Evolutionary conservation across 1,140 invertebrate species (phyloP), one percentile per base, ranked within the genome.

Genomic region (Pogonomyrmex californicus): DNA sequence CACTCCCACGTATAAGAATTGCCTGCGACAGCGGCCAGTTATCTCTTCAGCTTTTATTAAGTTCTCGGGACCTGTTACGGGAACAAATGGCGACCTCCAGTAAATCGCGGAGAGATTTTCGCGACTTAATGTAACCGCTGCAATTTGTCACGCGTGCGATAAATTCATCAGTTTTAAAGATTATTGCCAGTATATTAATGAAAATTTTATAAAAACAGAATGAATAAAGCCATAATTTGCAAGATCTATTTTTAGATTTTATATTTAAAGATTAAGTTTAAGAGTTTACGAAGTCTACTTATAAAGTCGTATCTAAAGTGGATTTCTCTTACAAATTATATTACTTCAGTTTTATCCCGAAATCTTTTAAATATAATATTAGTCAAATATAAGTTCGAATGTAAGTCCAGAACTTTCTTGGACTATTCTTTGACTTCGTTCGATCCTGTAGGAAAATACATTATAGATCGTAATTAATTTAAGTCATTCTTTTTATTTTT

Each of bases 1-100:
- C 91, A 93, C 92, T 86, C 92, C 92, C 92, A 94, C 94, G 90
- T 56, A 51, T 91, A 86, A 91, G 86, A 71, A 88, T 90, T 81
- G 90, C 33, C 41, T 78, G 63, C 85, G 87, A 90, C 88, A 88
- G 88, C 87, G 87, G 83, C 88, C 91, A 88, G 86, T 88, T 88
- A 70, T 62, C 30, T 63, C 51, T 33, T 44, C 58, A 33, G 70
- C 44, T 79, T 14, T 71, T 47, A 23, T 82, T 70, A 41, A 23
- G 30, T n/a, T 56, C 23, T 9, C 49, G 12, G 44, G 49, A 87
- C 77, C 85, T 78, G 85, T 89, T 81, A 77, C 49, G 49, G 36
- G 38, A 44, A 54, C 30, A 30, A 79, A 68, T 17, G 30, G 47
- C n/a, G 51, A 5, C 33, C 14, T 14, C 51, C 4, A 58, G 4